Evolutionary conservation across 2,113 vertebrate genomes (phyloP).

Genomic region (Plecotus auritus): DNA sequence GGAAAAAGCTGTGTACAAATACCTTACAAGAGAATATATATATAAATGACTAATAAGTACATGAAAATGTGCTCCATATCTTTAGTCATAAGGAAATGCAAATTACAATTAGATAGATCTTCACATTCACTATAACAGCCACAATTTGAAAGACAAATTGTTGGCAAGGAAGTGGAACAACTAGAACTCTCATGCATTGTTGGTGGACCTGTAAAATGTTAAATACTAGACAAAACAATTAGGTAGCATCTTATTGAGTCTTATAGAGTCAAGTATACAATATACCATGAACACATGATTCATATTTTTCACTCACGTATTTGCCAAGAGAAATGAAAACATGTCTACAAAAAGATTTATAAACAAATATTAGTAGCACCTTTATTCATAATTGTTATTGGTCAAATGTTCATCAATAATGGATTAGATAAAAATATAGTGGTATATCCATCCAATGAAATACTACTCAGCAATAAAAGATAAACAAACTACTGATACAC

Average conservation of each 20-base stretch:
- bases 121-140: neutral
- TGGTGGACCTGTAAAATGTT: neutral
- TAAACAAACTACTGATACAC: neutral
- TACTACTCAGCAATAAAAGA: neutral
- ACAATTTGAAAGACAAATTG: neutral
- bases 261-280: neutral
- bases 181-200: neutral
- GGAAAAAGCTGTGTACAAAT: neutral
- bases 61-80: neutral
- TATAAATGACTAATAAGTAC: neutral
- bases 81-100: neutral
- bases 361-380: neutral
- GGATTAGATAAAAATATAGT: neutral
- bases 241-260: neutral
- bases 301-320: neutral
- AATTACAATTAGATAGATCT: neutral
- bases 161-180: neutral
- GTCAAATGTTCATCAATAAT: neutral
- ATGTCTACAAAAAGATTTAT: neutral
- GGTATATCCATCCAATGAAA: neutral
- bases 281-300: neutral
- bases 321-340: neutral
- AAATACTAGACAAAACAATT: neutral
- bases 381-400: neutral
- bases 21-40: neutral